Evolutionary conservation across 2,113 vertebrate species (phyloP).

Genomic region (Delphinus delphis): DNA sequence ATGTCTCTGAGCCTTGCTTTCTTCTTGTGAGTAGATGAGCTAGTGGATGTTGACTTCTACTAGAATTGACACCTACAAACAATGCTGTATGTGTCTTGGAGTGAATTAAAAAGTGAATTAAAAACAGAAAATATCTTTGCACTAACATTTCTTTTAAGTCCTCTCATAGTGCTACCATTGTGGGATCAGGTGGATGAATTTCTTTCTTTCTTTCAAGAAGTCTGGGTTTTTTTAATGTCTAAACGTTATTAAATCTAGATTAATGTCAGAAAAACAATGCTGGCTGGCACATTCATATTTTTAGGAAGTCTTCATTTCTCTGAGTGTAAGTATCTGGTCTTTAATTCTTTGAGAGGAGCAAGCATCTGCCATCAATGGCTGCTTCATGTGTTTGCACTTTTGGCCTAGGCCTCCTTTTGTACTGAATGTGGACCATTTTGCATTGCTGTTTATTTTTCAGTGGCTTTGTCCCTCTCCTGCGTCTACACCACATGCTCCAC

Average conservation of each 20-base stretch:
- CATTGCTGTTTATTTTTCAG: neutral
- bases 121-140: neutral
- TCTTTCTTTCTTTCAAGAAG: neutral
- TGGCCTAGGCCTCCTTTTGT: neutral
- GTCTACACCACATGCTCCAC: neutral
- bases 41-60: neutral
- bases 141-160: neutral
- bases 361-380: neutral
- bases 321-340: neutral
- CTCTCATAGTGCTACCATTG: neutral
- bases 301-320: neutral
- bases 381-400: neutral
- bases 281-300: neutral
- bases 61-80: neutral
- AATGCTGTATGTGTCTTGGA: neutral
- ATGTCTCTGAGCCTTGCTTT: neutral
- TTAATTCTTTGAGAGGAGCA: neutral
- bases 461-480: neutral
- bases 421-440: neutral
- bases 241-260: neutral
- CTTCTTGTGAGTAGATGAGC: neutral
- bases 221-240: neutral
- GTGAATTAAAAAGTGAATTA: neutral
- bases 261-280: conserved; percentile 8
- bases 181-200: neutral